Evolutionary conservation across 2,113 vertebrate genomes (phyloP), one percentile per base, ranked within the genome.

Genomic region (Podarcis cretensis): DNA sequence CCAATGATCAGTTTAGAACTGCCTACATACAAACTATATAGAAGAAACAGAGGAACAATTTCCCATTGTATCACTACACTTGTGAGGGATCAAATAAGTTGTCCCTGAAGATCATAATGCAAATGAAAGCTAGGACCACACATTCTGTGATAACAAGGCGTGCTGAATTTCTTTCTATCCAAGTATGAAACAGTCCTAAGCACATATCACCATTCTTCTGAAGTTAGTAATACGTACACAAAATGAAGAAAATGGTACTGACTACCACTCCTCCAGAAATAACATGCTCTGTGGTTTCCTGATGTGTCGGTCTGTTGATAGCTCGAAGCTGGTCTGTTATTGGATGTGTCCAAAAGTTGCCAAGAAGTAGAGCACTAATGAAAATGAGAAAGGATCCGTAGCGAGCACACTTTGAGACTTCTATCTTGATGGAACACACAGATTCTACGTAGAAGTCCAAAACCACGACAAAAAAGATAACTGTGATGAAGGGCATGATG

Each of bases 361-460:
- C 98, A 40, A 99, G 97, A 89, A 99, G 96, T 91, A 99, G 90
- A 13, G 98, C 98, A 57, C 98, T 98, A 87, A 98, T 87, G 84
- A 99, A 97, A 92, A 97, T 96, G 79, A 98, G 96, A 81, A 97
- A 93, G 77, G 98, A 96, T 89, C 99, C 97, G 0, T 98, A 99
- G 88, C 98, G 98, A 88, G 98, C 98, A 90, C 97, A 98, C 0
- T 97, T 96, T 25, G 97, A 97, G 77, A 94, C 92, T 90, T 99
- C 99, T 97, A 99, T 98, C 96, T 99, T 99, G 37, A 98, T 91
- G 54, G 92, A 97, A 95, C 99, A 99, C 90, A 98, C 87, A 30
- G 99, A 98, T 94, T 99, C 98, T n/a, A 98, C 98, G 1, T 99
- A 99, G 95, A 99, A 99, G 96, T 99, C 99, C 97, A 99, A 96